phyloP scores from a whole-genome alignment of 1,140 invertebrate genomes.

The Thalassaphorura encarpata region DNA sequence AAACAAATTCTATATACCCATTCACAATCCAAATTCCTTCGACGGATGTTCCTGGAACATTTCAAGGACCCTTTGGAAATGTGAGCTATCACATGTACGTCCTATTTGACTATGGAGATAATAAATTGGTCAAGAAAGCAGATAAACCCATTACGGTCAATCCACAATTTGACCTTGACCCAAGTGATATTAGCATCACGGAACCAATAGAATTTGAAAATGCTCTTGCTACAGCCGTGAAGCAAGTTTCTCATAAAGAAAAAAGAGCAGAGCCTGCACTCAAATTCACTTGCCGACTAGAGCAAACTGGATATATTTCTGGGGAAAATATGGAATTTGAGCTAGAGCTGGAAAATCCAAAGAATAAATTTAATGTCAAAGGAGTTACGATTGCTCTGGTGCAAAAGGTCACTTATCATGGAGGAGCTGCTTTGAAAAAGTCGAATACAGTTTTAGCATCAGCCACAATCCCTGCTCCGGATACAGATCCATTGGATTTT shows the following conservation, averaged over 20 bases:
- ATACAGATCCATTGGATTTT: too few relatives aligned
- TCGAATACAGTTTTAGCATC: not conserved
- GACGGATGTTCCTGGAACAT: not conserved
- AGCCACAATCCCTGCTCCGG: too few relatives aligned
- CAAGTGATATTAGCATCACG: not conserved
- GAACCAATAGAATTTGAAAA: slow-evolving; percentile 4
- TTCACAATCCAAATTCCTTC: slow-evolving; percentile 1
- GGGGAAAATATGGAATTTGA: slow-evolving; percentile 14
- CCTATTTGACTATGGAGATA: slow-evolving; percentile 1
- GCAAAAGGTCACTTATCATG: slow-evolving; percentile 6
- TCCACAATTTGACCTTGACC: not conserved
- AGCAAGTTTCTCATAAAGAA: not conserved
- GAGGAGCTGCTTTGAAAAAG: not conserved
- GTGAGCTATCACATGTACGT: not conserved
- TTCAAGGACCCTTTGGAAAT: not conserved
- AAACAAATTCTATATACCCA: too few relatives aligned
- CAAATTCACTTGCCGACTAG: slow-evolving; percentile 5
- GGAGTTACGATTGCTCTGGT: not conserved
- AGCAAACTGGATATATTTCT: slow-evolving; percentile 7
- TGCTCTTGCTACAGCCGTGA: not conserved
- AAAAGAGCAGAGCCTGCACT: not conserved
- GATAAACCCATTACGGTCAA: slow-evolving; percentile 9
- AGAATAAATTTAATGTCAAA: slow-evolving; percentile 4
- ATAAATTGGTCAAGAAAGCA: slow-evolving; percentile 9
- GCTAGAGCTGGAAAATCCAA: slow-evolving; percentile 15